Conservation (phyloP, 2,888 invertebrate species). For the Ctenicera cuprea region DNA sequence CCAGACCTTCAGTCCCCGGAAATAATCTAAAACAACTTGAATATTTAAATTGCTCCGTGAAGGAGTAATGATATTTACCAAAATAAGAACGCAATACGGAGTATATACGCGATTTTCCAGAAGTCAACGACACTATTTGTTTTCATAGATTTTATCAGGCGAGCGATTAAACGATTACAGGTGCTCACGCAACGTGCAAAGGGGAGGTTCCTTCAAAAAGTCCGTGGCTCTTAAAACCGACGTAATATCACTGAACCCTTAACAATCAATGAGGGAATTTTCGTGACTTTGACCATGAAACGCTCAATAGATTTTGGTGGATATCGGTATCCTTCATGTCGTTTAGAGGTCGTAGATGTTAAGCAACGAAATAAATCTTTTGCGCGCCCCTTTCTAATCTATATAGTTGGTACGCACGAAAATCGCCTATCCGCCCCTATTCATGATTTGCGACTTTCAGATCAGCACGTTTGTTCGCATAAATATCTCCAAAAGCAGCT, state of each 20-base stretch:
- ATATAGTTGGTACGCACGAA: constrained; percentile 35
- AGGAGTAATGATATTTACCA: neutral
- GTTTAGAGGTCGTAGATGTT: constrained; percentile 22
- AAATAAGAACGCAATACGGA: neutral
- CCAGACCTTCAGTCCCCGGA: neutral
- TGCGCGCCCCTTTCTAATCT: constrained; percentile 33
- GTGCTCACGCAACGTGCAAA: constrained; percentile 41
- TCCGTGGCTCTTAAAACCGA: constrained; percentile 13
- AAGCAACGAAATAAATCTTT: constrained; percentile 39
- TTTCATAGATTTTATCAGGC: constrained; percentile 36
- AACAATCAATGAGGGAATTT: constrained; percentile 35
- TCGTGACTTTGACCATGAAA: constrained; percentile 51
- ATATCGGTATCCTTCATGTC: constrained; percentile 22
- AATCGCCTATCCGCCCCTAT: constrained; percentile 12
- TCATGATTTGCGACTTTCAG: constrained; percentile 21
- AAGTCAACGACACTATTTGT: constrained; percentile 52
- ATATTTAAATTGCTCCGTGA: neutral
- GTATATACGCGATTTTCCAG: constrained; percentile 1
- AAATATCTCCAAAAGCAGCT: neutral
- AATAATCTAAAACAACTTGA: neutral
- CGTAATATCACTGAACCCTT: constrained; percentile 16
- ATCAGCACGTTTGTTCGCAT: constrained; percentile 12
- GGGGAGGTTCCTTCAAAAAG: constrained; percentile 1
- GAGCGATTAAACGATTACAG: constrained; percentile 43
- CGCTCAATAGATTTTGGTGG: constrained; percentile 22